These are phyloP conservation scores for Hypomecis atomaria DNA, from an alignment of 2,888 invertebrate species.

Conservation along the genomic window DNA sequence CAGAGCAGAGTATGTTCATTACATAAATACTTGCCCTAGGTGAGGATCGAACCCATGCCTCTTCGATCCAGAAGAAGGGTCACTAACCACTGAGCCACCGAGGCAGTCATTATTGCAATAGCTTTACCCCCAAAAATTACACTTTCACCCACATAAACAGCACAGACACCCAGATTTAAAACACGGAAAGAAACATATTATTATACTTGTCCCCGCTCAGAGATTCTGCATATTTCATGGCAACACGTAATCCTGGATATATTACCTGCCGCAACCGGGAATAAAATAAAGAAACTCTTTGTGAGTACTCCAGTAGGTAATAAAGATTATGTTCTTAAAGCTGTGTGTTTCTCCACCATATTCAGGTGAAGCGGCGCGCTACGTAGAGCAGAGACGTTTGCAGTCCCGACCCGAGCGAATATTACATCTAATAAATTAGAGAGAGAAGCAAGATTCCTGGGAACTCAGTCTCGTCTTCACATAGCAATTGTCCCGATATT, in stretches of 20 bases:
- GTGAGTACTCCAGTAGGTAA: slow-evolving; percentile 61
- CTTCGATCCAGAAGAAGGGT: too few species aligned
- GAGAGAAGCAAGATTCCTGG: slow-evolving; percentile 63
- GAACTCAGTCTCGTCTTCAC: slow-evolving; percentile 59
- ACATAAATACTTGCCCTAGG: too few species aligned
- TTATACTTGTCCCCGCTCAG: slow-evolving; percentile 53
- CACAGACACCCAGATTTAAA: slow-evolving; percentile 48
- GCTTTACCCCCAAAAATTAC: background rate
- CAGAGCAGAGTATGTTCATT: too few species aligned
- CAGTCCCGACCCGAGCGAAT: slow-evolving; percentile 58
- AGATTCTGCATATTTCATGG: slow-evolving; percentile 61
- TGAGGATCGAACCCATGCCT: too few species aligned
- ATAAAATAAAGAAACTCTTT: slow-evolving; percentile 67
- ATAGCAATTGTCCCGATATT: slow-evolving; percentile 77
- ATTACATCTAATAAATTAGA: slow-evolving; percentile 77
- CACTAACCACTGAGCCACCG: too few species aligned
- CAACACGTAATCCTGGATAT: slow-evolving; percentile 58
- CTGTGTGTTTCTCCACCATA: slow-evolving; percentile 50
- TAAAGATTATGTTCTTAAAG: slow-evolving; percentile 75
- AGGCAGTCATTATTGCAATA: too few species aligned
- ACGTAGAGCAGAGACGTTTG: slow-evolving; percentile 30
- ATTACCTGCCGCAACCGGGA: slow-evolving; percentile 57
- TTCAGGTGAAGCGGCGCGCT: slow-evolving; percentile 51
- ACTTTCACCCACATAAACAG: slow-evolving; percentile 29
- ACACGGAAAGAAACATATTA: slow-evolving; percentile 49